Conservation (phyloP, 2,797 vertebrate genomes). For the Nyctalus aviator region DNA sequence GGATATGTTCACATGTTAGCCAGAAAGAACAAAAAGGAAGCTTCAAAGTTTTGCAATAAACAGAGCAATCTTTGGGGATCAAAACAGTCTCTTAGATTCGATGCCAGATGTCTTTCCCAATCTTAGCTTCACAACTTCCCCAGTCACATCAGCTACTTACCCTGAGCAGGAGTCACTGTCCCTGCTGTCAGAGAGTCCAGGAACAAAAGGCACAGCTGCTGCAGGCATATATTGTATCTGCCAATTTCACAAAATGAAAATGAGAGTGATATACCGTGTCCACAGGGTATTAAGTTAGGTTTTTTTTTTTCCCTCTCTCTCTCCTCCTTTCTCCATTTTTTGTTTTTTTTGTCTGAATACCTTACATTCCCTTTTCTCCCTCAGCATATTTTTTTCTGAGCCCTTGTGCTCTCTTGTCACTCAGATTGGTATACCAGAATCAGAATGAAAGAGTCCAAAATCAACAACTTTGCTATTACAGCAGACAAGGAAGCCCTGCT, state of each 20-base stretch:
- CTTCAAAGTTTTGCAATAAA: constrained; percentile 75
- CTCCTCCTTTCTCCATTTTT: background rate
- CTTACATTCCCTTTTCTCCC: constrained; percentile 17
- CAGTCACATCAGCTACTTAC: constrained; percentile 44
- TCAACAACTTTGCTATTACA: constrained; percentile 30
- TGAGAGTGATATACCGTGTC: constrained; percentile 62
- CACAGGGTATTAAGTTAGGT: constrained; percentile 37
- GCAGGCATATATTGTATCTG: constrained; percentile 68
- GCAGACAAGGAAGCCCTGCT: background rate
- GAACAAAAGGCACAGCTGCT: constrained; percentile 24
- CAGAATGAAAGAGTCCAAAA: background rate
- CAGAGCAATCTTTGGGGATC: constrained; percentile 72
- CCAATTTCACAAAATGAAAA: constrained; percentile 64
- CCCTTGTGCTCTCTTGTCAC: background rate
- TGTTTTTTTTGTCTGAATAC: constrained; percentile 43
- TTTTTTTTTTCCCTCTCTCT: background rate
- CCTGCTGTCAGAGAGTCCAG: constrained; percentile 47
- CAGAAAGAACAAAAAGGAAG: constrained; percentile 63
- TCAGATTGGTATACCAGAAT: background rate
- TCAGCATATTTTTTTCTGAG: constrained; percentile 35
- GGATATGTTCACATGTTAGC: constrained; percentile 68
- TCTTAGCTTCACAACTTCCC: constrained; percentile 60
- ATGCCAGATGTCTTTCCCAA: constrained; percentile 64
- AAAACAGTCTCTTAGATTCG: constrained; percentile 61
- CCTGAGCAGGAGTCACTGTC: constrained; percentile 8